These are phyloP conservation scores for Andrena fulva DNA, from an alignment of 2,888 invertebrate species.

Conservation along the genomic window DNA sequence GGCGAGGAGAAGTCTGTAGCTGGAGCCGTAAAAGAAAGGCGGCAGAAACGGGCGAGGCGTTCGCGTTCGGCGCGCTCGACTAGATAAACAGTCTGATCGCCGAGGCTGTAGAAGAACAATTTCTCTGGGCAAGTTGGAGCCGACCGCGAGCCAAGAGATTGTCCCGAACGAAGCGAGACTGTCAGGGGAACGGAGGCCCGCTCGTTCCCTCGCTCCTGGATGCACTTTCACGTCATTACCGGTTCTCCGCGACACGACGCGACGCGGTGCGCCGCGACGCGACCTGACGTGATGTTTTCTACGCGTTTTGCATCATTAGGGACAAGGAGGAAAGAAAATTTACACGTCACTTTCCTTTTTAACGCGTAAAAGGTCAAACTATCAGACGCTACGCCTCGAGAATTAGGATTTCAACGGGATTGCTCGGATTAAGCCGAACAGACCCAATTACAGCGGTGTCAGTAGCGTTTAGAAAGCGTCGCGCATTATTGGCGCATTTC, in stretches of 20 bases:
- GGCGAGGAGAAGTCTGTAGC: neutral
- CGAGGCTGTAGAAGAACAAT: conserved; percentile 66
- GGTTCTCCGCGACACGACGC: conserved; percentile 67
- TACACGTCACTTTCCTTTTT: neutral
- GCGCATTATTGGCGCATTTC: neutral
- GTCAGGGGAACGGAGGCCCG: conserved; percentile 59
- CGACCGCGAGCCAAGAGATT: conserved; percentile 62
- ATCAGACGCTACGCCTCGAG: neutral
- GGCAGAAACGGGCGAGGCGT: conserved; percentile 49
- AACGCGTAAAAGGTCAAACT: neutral
- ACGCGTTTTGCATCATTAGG: conserved; percentile 5
- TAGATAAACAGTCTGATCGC: conserved; percentile 58
- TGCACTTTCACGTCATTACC: conserved; percentile 82
- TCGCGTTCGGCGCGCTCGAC: conserved; percentile 67
- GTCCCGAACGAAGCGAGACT: conserved; percentile 62
- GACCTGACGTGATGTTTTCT: conserved; percentile 10
- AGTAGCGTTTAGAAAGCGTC: conserved; percentile 8
- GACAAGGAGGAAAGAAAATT: neutral
- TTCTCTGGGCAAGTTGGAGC: conserved; percentile 65
- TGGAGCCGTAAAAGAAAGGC: conserved; percentile 29
- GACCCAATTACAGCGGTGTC: neutral
- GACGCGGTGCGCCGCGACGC: conserved; percentile 28
- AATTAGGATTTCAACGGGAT: too few species aligned
- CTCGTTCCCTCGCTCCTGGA: conserved; percentile 65
- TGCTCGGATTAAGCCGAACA: neutral